Evolutionary conservation across 1,140 invertebrate genomes (phyloP).

Genomic region (Cardiocondyla obscurior): DNA sequence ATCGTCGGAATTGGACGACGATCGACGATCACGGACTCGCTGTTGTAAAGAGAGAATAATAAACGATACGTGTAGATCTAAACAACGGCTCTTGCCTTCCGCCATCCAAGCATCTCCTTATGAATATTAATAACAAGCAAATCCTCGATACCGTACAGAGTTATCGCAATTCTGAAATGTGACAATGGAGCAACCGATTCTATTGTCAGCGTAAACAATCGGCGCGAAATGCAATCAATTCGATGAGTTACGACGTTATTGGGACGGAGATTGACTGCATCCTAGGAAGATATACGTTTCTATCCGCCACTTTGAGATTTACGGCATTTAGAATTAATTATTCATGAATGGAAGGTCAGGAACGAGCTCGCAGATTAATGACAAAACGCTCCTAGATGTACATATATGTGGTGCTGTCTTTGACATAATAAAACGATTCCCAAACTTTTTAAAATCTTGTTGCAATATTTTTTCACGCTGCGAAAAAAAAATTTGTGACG

Average conservation of each 20-base stretch:
- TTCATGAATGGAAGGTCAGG: not conserved
- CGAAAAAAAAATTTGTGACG: not conserved
- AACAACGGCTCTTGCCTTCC: not conserved
- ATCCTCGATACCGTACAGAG: not conserved
- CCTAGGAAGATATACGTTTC: not conserved
- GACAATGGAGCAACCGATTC: not conserved
- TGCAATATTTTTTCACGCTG: not conserved
- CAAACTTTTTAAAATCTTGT: not conserved
- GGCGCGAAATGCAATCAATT: not conserved
- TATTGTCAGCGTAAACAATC: not conserved
- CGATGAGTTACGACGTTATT: not conserved
- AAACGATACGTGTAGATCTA: constrained; percentile 69
- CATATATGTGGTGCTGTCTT: not conserved
- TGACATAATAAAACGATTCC: not conserved
- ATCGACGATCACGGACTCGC: constrained; percentile 48
- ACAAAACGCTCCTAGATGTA: not conserved
- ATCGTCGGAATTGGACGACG: constrained; percentile 10
- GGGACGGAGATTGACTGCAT: not conserved
- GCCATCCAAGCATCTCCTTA: not conserved
- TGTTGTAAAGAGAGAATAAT: constrained; percentile 70
- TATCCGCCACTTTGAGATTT: not conserved
- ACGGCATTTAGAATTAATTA: not conserved
- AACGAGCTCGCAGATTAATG: not conserved
- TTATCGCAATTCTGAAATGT: not conserved
- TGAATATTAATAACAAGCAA: not conserved